Percentiles rank a stretch among this genome's conserved stretches.
Evolutionary conservation across 2,797 vertebrate species (phyloP).

Genomic region (Phalloptychus januarius): DNA sequence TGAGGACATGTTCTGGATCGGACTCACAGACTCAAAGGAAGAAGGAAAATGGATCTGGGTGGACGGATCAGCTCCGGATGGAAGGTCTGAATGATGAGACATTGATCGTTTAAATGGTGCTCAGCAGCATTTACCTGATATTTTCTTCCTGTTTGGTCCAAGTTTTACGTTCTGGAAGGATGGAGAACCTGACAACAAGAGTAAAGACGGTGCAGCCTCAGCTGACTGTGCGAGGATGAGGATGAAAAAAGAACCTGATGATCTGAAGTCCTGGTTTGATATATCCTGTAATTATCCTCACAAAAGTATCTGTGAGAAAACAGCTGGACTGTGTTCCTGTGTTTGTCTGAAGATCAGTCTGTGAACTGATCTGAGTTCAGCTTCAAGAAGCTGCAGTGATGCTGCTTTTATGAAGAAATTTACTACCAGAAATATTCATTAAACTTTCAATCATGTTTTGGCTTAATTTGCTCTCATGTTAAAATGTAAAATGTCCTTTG

Average conservation of each 20-base stretch:
- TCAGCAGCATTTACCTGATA: no score
- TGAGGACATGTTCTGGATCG: slow-evolving; percentile 64
- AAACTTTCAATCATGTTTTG: no score
- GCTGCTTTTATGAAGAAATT: background rate
- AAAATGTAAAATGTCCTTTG: no score
- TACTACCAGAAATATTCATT: no score
- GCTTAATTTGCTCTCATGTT: no score
- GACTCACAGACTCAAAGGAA: slow-evolving; percentile 47
- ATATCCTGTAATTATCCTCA: fast-evolving
- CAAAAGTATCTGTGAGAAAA: slow-evolving; percentile 23
- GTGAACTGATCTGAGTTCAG: background rate
- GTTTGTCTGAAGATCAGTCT: no score
- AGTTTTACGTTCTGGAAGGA: background rate
- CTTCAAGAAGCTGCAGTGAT: background rate
- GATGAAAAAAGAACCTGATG: fast-evolving
- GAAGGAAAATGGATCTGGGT: slow-evolving; percentile 59
- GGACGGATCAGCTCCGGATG: slow-evolving; percentile 30
- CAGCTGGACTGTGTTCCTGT: background rate
- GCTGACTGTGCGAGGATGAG: slow-evolving; percentile 52
- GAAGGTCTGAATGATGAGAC: slow-evolving; percentile 6
- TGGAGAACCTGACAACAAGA: background rate
- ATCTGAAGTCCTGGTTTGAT: slow-evolving; percentile 37
- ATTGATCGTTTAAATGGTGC: no score
- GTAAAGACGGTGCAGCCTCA: fast-evolving
- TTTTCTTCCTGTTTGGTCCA: no score